A percentile compares a stretch with the other conserved stretches of the same genome.
phyloP scores from a whole-genome alignment of 1,140 invertebrate species.

The Stenopsyche tienmushanensis region DNA sequence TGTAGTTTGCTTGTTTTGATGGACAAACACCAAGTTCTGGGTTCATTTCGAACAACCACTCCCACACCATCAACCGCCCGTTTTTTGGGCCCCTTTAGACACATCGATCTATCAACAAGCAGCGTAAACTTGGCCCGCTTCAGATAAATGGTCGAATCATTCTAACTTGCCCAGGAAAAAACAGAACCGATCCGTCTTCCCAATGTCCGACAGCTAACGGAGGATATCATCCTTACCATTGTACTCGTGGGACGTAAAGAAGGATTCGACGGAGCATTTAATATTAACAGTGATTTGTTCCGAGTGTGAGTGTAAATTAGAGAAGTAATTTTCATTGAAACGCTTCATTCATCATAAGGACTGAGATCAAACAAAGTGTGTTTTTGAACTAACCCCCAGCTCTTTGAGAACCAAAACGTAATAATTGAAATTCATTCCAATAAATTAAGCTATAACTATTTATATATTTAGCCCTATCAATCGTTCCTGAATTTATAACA shows the following conservation, averaged over 20 bases:
- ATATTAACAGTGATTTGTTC: neutral
- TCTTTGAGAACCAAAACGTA: no score
- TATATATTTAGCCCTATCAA: no score
- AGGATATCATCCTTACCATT: slow-evolving; percentile 11
- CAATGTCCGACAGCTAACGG: slow-evolving; percentile 3
- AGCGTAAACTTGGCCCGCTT: neutral
- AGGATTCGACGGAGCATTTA: neutral
- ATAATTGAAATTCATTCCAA: no score
- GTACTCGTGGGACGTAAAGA: neutral
- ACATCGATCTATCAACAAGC: slow-evolving; percentile 1
- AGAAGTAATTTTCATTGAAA: no score
- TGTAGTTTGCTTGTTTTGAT: slow-evolving; percentile 1
- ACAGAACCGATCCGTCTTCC: slow-evolving; percentile 10
- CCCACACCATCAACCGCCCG: neutral
- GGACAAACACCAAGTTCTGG: neutral
- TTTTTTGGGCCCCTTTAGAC: neutral
- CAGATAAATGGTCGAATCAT: neutral
- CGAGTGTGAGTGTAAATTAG: no score
- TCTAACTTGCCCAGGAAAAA: no score
- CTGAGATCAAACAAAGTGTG: no score
- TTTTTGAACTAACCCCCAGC: no score
- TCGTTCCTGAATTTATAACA: no score
- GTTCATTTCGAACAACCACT: no score
- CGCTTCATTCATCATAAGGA: no score
- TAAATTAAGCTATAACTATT: no score